Base-by-base conservation (phyloP, 2,888 invertebrate species). In the Lacanobia wlatinum region DNA sequence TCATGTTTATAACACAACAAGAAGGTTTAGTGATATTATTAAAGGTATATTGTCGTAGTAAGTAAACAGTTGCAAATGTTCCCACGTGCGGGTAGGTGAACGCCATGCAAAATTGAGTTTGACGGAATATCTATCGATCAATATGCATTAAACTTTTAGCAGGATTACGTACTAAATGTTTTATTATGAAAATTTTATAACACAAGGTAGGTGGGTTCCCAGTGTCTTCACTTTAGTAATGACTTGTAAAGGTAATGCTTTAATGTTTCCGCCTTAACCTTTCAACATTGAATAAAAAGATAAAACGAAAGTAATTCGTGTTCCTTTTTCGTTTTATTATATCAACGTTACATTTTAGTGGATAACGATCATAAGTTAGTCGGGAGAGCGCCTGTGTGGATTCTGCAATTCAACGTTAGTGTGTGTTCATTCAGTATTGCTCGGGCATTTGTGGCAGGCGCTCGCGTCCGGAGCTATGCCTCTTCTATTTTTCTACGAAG, bases 401-500 rank as follows among this genome's bases (percentile, higher is more conserved):
- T 70, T 83, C 74, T 75, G 82, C 76, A 55, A 70, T 81, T 87
- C 84, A 84, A 48, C 28, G 73, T n/a, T 58, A 34, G 73, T 50
- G 56, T 75, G 70, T 72, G 84, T 79, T 74, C 75, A 87, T 88
- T 86, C 92, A 93, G 93, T 93, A 21, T 90, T 91, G 93, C 92
- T 88, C 90, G 52, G 86, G 80, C 85, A n/a, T 67, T 87, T 61
- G 83, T 63, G 72, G 59, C 89, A 90, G 92, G 92, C 92, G 92
- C 88, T 76, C 62, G 84, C 46, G 73, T 73, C 12, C 56, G 3
- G 21, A 48, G 78, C 64, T 12, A 28, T 23, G 66, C 10, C 38
- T 21, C 16, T 14, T 60, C 55, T 23, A 78, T 65, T 73, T 60
- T 63, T 62, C 40, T 55, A 73, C 82, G 82, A 83, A 68, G 66